Conservation (phyloP, 2,888 invertebrate genomes). For the Gnatocerus cornutus region DNA sequence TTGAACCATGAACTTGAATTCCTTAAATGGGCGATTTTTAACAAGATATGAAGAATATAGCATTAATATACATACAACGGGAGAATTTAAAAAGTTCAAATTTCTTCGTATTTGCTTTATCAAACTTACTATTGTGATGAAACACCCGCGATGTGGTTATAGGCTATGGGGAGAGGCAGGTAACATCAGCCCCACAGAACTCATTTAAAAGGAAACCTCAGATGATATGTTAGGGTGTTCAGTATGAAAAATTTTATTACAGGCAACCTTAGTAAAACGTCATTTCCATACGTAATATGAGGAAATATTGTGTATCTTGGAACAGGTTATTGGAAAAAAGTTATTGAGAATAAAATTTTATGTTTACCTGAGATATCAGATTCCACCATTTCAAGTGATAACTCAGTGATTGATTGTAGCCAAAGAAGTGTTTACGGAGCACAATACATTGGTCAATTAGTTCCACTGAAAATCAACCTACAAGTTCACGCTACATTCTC, state of each 20-base stretch:
- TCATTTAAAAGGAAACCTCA: constrained; percentile 39
- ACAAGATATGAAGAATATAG: not conserved
- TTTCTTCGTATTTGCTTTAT: no score
- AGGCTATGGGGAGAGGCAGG: not conserved
- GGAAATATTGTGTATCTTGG: constrained; percentile 41
- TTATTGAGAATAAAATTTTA: constrained; percentile 46
- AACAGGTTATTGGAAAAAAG: constrained; percentile 40
- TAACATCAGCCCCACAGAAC: not conserved
- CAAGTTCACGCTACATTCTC: no score
- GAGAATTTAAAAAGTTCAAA: no score
- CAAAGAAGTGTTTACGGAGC: no score
- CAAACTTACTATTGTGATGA: no score
- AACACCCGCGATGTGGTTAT: not conserved
- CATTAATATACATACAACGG: no score
- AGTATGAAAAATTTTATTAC: constrained; percentile 45
- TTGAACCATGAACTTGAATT: constrained; percentile 1
- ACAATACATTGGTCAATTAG: no score
- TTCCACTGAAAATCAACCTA: no score
- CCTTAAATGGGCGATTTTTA: not conserved
- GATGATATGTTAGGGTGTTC: constrained; percentile 43
- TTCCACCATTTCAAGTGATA: constrained; percentile 18
- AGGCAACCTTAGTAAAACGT: constrained; percentile 40
- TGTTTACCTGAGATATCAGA: constrained; percentile 39
- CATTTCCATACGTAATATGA: constrained; percentile 44
- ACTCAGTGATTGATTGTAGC: not conserved